Percentiles rank a stretch among this genome's conserved stretches.
phyloP scores from a whole-genome alignment of 2,113 vertebrate genomes.

The Holacanthus passer region DNA sequence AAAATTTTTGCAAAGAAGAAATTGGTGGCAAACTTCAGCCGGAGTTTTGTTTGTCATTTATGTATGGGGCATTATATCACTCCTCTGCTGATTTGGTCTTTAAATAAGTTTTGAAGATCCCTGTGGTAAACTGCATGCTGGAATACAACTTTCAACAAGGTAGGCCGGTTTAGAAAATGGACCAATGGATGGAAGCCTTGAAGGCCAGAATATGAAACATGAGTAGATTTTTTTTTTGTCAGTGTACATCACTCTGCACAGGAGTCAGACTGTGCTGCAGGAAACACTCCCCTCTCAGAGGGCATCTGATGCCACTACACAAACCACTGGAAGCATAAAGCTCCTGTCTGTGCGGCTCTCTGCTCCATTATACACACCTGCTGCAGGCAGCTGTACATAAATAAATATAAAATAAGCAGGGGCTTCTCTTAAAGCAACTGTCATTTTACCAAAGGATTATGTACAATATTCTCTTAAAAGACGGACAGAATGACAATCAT shows the following conservation, averaged over 20 bases:
- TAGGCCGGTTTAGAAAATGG: neutral
- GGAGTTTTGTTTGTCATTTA: neutral
- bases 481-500: neutral
- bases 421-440: neutral
- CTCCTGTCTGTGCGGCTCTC: slow-evolving; percentile 20
- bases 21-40: neutral
- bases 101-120: neutral
- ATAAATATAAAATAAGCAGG: slow-evolving; percentile 27
- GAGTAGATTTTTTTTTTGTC: neutral
- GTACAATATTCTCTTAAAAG: neutral
- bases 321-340: slow-evolving; percentile 14
- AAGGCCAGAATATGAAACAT: neutral
- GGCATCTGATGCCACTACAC: slow-evolving; percentile 20
- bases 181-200: slow-evolving; percentile 2
- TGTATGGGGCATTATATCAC: neutral
- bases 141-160: neutral
- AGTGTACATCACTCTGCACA: slow-evolving; percentile 3
- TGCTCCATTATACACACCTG: slow-evolving; percentile 40
- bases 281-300: slow-evolving; percentile 11
- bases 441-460: neutral
- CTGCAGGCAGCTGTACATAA: slow-evolving; percentile 39
- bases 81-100: neutral
- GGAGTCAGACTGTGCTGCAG: slow-evolving; percentile 26
- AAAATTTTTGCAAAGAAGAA: neutral
- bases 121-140: neutral